These are phyloP conservation scores for Thunnus albacares DNA, from an alignment of 2,797 vertebrate genomes.

Conservation along the genomic window DNA sequence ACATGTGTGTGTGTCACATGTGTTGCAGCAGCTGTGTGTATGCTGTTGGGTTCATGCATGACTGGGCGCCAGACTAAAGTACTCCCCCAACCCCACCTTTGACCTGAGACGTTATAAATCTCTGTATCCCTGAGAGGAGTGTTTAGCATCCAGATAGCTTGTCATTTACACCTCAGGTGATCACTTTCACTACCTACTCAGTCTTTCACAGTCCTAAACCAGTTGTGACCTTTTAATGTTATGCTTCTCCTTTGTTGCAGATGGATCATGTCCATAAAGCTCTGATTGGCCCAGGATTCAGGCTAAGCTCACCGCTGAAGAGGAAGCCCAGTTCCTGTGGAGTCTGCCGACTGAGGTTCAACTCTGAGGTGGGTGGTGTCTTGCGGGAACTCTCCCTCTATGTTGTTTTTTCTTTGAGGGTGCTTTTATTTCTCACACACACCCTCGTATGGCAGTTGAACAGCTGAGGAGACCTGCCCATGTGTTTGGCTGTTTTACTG, in stretches of 20 bases:
- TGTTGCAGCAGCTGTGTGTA: constrained; percentile 16
- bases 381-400: constrained; percentile 16
- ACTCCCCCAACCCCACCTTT: constrained; percentile 16
- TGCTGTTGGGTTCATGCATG: constrained; percentile 18
- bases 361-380: constrained; percentile 89
- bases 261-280: constrained; percentile 95
- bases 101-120: constrained; percentile 28
- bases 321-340: constrained; percentile 93
- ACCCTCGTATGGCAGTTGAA: constrained; percentile 48
- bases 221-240: neutral
- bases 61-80: constrained; percentile 6
- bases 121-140: constrained; percentile 5
- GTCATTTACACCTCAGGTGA: constrained; percentile 21
- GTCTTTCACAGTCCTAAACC: constrained; percentile 12
- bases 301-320: constrained; percentile 89
- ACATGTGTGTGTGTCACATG: neutral
- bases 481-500: constrained; percentile 33
- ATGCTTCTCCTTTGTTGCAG: constrained; percentile 77
- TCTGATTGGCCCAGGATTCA: constrained; percentile 90
- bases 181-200: constrained; percentile 23
- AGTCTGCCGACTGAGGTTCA: constrained; percentile 93
- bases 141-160: neutral
- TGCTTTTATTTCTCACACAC: constrained; percentile 57
- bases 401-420: constrained; percentile 34
- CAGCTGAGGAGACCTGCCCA: constrained; percentile 30